Evolutionary conservation across 1,140 invertebrate species (phyloP).

Genomic region (Saccostrea glomerata): DNA sequence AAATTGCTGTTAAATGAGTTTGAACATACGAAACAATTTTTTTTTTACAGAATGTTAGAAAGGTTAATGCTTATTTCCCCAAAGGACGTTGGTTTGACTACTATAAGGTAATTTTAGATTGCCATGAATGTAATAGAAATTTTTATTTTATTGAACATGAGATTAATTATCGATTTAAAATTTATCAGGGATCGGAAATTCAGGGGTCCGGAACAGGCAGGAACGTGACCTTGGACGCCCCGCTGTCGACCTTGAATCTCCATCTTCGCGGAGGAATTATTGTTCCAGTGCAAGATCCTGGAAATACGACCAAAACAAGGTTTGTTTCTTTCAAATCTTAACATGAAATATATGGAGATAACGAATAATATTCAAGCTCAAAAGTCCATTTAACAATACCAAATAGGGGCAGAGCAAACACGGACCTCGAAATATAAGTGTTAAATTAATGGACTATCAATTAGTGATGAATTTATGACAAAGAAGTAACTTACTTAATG

Average conservation of each 20-base stretch:
- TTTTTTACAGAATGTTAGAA: constrained; percentile 54
- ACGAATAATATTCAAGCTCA: no score
- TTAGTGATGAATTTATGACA: no score
- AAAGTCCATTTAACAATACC: no score
- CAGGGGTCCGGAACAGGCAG: neutral
- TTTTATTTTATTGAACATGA: no score
- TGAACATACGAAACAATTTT: neutral
- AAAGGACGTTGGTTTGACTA: constrained; percentile 62
- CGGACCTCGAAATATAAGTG: no score
- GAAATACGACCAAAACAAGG: constrained; percentile 66
- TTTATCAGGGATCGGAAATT: constrained; percentile 53
- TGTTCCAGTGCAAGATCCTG: constrained; percentile 73
- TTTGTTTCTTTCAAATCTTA: neutral
- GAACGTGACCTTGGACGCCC: constrained; percentile 52
- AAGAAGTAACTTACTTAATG: neutral
- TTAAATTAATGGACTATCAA: no score
- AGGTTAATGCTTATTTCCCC: constrained; percentile 62
- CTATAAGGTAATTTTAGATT: constrained; percentile 46
- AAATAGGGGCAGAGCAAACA: no score
- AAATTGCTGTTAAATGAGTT: neutral
- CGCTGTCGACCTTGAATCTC: constrained; percentile 70
- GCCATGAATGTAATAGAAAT: no score
- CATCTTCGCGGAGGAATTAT: constrained; percentile 74
- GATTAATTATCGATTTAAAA: neutral
- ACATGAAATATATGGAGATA: no score